Evolutionary conservation across 2,888 invertebrate species (phyloP).

Genomic region (Zygothrica quintamaculata): DNA sequence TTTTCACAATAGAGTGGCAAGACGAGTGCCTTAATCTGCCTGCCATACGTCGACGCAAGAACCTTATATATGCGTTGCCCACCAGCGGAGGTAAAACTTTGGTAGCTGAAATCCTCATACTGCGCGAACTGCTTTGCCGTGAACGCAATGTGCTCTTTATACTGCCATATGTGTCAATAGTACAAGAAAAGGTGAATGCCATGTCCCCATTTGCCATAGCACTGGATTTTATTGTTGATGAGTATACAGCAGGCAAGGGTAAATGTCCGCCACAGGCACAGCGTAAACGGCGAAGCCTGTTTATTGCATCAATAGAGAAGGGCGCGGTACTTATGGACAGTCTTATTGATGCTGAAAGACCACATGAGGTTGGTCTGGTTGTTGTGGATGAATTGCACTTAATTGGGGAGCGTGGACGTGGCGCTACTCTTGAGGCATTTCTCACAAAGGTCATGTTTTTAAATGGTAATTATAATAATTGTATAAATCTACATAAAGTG

Average conservation of each 20-base stretch:
- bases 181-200: slow-evolving; percentile 93
- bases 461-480: slow-evolving; percentile 87
- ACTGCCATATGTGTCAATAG: slow-evolving; percentile 97
- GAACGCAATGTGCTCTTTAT: slow-evolving; percentile 94
- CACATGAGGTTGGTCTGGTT: slow-evolving; percentile 91
- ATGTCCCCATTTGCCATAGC: slow-evolving; percentile 94
- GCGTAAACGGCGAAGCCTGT: slow-evolving; percentile 91
- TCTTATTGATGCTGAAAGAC: slow-evolving; percentile 90
- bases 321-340: slow-evolving; percentile 93
- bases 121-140: slow-evolving; percentile 92
- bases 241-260: slow-evolving; percentile 97
- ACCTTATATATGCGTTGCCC: slow-evolving; percentile 96
- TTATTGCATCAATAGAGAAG: slow-evolving; percentile 97
- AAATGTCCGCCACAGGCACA: slow-evolving; percentile 93
- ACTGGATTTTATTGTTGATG: slow-evolving; percentile 95
- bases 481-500: too few species aligned
- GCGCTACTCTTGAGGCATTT: slow-evolving; percentile 92
- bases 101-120: slow-evolving; percentile 97
- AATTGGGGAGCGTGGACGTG: slow-evolving; percentile 94
- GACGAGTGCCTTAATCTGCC: slow-evolving; percentile 93
- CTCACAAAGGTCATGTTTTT: slow-evolving; percentile 91
- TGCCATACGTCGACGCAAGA: slow-evolving; percentile 89
- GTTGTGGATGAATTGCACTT: slow-evolving; percentile 97
- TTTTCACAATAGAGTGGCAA: slow-evolving; percentile 93
- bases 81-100: slow-evolving; percentile 99